These are phyloP conservation scores for Malurus melanocephalus DNA, from an alignment of 2,113 vertebrate species.

Conservation along the genomic window DNA sequence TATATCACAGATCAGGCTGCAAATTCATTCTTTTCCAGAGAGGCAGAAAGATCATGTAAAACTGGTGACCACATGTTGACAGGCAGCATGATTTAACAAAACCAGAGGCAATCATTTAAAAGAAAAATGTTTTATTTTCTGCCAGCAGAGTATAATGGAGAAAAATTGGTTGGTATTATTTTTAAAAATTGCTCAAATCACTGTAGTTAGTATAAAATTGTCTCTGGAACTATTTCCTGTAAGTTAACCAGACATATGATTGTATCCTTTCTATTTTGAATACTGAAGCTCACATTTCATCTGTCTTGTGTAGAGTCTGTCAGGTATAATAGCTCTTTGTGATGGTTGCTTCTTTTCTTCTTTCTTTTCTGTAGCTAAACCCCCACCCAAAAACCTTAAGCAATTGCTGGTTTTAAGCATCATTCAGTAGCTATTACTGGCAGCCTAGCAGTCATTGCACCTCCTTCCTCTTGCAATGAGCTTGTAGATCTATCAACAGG, in stretches of 20 bases:
- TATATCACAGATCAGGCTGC: constrained; percentile 71
- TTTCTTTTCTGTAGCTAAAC: constrained; percentile 33
- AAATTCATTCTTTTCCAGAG: constrained; percentile 74
- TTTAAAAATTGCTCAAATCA: constrained; percentile 88
- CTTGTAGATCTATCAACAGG: neutral
- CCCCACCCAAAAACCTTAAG: constrained; percentile 14
- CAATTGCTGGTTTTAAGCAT: constrained; percentile 37
- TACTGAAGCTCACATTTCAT: constrained; percentile 77
- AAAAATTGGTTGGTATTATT: constrained; percentile 88
- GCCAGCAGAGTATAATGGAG: constrained; percentile 83
- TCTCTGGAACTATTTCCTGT: constrained; percentile 81
- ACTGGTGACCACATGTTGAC: constrained; percentile 82
- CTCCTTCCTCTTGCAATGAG: neutral
- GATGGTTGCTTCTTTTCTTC: constrained; percentile 61
- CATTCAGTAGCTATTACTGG: constrained; percentile 5
- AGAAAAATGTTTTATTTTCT: constrained; percentile 86
- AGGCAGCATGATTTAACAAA: constrained; percentile 83
- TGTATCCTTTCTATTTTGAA: constrained; percentile 82
- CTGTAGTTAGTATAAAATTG: constrained; percentile 87
- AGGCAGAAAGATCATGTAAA: constrained; percentile 78
- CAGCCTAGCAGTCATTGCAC: neutral
- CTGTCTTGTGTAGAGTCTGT: constrained; percentile 66
- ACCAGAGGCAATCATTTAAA: constrained; percentile 83
- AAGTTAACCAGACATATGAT: constrained; percentile 82
- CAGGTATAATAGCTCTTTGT: constrained; percentile 76